Evolutionary conservation across 1,140 invertebrate genomes (phyloP), one percentile per base, ranked within the genome.

Genomic region (Drosophila erecta): DNA sequence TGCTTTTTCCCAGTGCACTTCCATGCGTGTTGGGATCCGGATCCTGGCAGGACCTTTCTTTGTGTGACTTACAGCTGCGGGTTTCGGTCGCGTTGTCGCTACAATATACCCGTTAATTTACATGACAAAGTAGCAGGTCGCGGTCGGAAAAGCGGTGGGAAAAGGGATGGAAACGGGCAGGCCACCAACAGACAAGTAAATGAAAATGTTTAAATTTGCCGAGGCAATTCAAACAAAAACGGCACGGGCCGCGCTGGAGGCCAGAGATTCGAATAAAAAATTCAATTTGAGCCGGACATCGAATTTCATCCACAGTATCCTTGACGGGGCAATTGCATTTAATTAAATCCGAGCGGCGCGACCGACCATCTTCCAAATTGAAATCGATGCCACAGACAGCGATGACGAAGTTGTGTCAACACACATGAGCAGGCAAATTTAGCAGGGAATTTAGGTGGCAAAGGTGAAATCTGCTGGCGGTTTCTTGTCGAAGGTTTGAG

Each of bases 101-200:
- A 80, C 85, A 84, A 78, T 67, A 84, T 80, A 84, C 61, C 49
- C 69, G 79, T 89, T 89, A 89, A 89, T 89, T 89, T 90, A 60
- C 84, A 89, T 89, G 69, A 75, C 79, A 89, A 90, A 84, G 85
- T 89, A 84, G 85, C 79, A 51, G 75, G 40, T 40, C 44, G 24
- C 37, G 5, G 46, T 56, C n/a, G 51, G 35, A 37, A 46, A 40
- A 15, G 17, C 22, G 38, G 14, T 33, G 5, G 11, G 46, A 49
- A 15, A 53, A 35, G 10, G 40, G 27, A 30, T 64, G 14, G 17
- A 33, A 30, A 15, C 60, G 43, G 64, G 20, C 41, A 11, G 33
- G 40, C 55, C 24, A 44, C 15, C 24, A 33, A 17, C 17, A 17
- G 64, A 70, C 40, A 64, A 56, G 66, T 59, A 78, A 78, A 78